A percentile compares a stretch with the other conserved stretches of the same genome.
phyloP scores from a whole-genome alignment of 1,140 invertebrate species.

The Meteorus sp. region DNA sequence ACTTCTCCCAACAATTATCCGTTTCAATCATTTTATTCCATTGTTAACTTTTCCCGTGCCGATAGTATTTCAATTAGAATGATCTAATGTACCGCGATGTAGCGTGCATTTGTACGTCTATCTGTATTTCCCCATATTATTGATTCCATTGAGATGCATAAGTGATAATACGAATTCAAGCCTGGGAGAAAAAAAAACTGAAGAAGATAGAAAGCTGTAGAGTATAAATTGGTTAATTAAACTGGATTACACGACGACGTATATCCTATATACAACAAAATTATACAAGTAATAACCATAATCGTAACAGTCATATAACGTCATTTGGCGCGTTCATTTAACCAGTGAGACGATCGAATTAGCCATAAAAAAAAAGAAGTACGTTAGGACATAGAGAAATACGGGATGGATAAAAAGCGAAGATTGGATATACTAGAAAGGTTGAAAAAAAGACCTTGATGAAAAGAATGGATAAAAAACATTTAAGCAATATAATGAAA shows the following conservation, averaged over 20 bases:
- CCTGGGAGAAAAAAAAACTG: background rate
- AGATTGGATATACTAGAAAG: no score
- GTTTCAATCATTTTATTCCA: no score
- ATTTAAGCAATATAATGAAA: background rate
- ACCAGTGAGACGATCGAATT: background rate
- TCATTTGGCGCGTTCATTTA: constrained; percentile 9
- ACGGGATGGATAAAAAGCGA: background rate
- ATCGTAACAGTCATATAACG: constrained; percentile 17
- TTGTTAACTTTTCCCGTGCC: no score
- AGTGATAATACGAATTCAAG: background rate
- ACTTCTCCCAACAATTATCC: no score
- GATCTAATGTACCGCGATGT: no score
- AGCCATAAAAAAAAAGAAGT: no score
- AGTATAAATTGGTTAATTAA: constrained; percentile 19
- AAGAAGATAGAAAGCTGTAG: background rate
- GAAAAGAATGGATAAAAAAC: no score
- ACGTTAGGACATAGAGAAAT: constrained; percentile 9
- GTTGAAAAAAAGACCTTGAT: no score
- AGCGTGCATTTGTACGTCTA: no score
- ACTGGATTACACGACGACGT: constrained; percentile 24
- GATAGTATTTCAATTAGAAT: no score
- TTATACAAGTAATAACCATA: constrained; percentile 26
- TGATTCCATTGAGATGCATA: background rate
- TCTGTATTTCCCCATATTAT: no score
- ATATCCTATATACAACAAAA: constrained; percentile 16